Evolutionary conservation across 2,113 vertebrate genomes (phyloP), one percentile per base, ranked within the genome.

Genomic region (Ammospiza caudacuta): DNA sequence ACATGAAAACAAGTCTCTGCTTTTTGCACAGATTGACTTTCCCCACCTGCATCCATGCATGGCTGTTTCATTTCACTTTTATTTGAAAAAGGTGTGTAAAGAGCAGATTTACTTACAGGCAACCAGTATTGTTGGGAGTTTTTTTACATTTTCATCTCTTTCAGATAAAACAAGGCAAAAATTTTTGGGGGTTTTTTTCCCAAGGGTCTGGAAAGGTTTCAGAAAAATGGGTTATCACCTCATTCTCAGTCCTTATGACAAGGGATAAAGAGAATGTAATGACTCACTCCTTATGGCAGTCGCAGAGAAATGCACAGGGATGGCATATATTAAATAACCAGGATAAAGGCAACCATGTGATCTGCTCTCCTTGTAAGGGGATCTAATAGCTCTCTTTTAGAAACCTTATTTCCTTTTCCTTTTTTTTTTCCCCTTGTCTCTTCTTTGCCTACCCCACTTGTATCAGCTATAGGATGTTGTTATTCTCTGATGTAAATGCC

Each of bases 271-370:
- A 88, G 68, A 89, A 76, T 64, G 94, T 94, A 94, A 94, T 97
- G 96, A 92, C 88, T 96, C 86, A 46, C 62, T 92, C 93, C 86
- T 89, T 92, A 78, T 87, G 85, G 80, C 88, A 95, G 83, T 87
- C 86, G 76, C 88, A 89, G 83, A 75, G 92, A 96, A 92, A 92
- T 69, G 66, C 83, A 57, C 5, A 5, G 79, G 62, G 57, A 90
- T 89, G 80, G 88, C 94, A 94, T 96, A 93, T 64, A 94, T 96
- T 95, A 96, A 96, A 86, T 70, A 94, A 90, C 68, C 57, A 92
- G 88, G 91, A 94, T 96, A 92, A 96, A 93, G 92, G 76, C 81
- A 94, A 76, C 92, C 92, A 96, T 90, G 90, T 95, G 92, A 95
- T 95, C 86, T 62, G 22, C 83, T 87, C 76, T 67, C 66, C 90